Conservation (phyloP, 2,797 vertebrate genomes). For the Typhlichthys subterraneus region DNA sequence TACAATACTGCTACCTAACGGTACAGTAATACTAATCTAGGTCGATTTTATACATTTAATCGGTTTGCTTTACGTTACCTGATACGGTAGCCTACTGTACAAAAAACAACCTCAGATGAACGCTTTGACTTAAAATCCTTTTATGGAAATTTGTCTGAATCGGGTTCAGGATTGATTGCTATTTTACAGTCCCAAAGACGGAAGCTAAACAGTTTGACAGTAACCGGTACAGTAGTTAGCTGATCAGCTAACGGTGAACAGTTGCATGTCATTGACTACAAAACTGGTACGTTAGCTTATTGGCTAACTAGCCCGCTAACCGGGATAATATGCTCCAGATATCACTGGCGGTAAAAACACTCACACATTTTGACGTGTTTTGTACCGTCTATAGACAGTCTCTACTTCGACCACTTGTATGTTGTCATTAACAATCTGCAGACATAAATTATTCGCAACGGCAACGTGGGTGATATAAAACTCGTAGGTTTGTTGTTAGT, state of each 20-base stretch:
- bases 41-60: not conserved
- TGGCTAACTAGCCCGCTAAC: conserved; percentile 35
- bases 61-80: conserved; percentile 24
- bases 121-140: not conserved
- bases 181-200: not conserved
- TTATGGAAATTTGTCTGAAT: not conserved
- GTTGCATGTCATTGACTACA: conserved; percentile 16
- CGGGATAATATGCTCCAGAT: conserved; percentile 21
- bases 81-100: conserved; percentile 5
- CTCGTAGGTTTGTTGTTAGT: conserved; percentile 63
- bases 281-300: conserved; percentile 36
- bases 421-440: not conserved
- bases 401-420: not conserved
- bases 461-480: conserved; percentile 29
- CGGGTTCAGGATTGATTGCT: not conserved
- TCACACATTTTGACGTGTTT: conserved; percentile 6
- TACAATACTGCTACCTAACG: not conserved
- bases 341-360: not conserved
- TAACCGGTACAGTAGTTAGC: no score
- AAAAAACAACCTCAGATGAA: not conserved
- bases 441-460: not conserved
- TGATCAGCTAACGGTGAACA: not conserved
- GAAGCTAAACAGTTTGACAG: not conserved
- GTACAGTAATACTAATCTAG: no score
- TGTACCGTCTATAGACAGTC: not conserved